A percentile compares a stretch with the other conserved stretches of the same genome.
Conservation (phyloP, 2,888 invertebrate species). For the Oasisia sp. region DNA sequence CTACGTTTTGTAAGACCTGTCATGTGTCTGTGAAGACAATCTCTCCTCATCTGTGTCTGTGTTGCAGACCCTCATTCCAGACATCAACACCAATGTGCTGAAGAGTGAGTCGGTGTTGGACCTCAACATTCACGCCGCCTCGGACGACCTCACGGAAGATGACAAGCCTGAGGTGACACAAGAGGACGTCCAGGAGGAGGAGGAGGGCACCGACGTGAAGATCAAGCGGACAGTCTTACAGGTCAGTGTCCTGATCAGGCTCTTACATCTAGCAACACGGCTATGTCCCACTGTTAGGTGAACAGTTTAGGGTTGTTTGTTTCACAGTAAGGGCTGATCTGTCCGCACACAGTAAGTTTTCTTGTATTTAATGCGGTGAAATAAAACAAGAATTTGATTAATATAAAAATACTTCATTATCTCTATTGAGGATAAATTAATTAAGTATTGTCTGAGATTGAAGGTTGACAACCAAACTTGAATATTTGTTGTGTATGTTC, state of each 20-base stretch:
- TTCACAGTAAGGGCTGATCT: too few relatives aligned
- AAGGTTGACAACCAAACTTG: too few relatives aligned
- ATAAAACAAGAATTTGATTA: too few relatives aligned
- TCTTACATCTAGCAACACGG: not conserved
- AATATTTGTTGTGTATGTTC: too few relatives aligned
- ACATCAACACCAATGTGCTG: constrained; percentile 49
- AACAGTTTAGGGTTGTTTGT: not conserved
- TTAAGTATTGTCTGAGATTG: too few relatives aligned
- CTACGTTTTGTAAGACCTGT: not conserved
- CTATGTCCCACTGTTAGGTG: not conserved
- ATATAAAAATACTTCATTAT: too few relatives aligned
- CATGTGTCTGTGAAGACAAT: not conserved
- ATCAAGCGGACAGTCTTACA: constrained; percentile 50
- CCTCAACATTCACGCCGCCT: constrained; percentile 40
- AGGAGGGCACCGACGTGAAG: constrained; percentile 42
- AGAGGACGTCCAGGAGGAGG: constrained; percentile 33
- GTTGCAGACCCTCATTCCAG: constrained; percentile 31
- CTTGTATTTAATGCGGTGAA: too few relatives aligned
- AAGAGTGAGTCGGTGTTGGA: constrained; percentile 52
- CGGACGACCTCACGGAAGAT: constrained; percentile 23
- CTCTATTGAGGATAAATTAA: too few relatives aligned
- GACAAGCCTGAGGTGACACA: constrained; percentile 37
- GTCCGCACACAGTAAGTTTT: too few relatives aligned
- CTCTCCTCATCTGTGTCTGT: not conserved
- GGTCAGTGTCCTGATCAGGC: constrained; percentile 31